Conservation (phyloP, 1,140 invertebrate genomes). For the Brachionus angularis region DNA sequence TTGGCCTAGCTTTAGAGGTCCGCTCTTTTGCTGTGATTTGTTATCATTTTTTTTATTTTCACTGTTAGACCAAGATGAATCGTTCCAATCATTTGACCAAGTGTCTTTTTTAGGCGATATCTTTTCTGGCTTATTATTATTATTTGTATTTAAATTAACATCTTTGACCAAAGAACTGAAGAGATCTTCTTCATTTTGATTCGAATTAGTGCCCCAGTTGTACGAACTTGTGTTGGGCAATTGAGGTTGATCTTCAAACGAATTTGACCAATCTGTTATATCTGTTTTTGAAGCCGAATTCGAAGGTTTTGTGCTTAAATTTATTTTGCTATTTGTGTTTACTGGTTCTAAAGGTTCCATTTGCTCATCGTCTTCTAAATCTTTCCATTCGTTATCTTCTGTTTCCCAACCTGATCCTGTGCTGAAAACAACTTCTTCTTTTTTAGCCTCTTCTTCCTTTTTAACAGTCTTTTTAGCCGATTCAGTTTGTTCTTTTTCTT, state of each 20-base stretch:
- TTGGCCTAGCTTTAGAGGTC: conserved; percentile 17
- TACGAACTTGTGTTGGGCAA: conserved; percentile 31
- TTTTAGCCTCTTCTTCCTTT: background rate
- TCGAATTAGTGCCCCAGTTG: conserved; percentile 20
- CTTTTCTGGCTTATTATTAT: background rate
- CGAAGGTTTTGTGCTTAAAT: conserved; percentile 4
- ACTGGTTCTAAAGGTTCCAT: conserved; percentile 35
- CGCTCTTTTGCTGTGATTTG: background rate
- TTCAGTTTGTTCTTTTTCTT: background rate
- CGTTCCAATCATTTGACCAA: background rate
- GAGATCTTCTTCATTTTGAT: conserved; percentile 11
- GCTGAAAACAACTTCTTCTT: no score
- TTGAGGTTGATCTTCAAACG: conserved; percentile 29
- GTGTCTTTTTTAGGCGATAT: background rate
- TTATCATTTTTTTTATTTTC: conserved; percentile 10
- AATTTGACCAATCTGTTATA: conserved; percentile 27
- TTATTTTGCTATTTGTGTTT: background rate
- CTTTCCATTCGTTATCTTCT: conserved; percentile 33
- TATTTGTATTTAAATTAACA: no score
- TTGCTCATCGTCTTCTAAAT: conserved; percentile 40
- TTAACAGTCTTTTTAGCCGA: background rate
- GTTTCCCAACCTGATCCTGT: conserved; percentile 24
- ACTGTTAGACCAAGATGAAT: background rate
- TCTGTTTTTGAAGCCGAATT: background rate
- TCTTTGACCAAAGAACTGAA: conserved; percentile 33